These are phyloP conservation scores for Ptiloglossa arizonensis DNA, from an alignment of 1,140 invertebrate genomes.

Conservation along the genomic window DNA sequence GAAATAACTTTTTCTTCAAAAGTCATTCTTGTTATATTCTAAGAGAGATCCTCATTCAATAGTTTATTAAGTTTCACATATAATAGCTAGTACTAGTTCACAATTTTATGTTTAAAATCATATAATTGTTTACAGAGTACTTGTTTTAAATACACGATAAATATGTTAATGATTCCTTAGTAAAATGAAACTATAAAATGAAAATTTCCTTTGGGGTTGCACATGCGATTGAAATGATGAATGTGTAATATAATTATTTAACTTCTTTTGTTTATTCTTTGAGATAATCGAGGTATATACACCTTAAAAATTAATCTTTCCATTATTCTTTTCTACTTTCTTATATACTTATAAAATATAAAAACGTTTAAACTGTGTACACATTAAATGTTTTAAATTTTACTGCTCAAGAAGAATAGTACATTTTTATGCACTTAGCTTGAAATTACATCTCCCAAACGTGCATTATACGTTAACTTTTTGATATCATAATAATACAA, in stretches of 20 bases:
- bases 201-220: constrained; percentile 2
- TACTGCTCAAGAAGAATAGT: not conserved
- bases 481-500: too few species aligned
- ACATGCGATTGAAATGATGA: constrained; percentile 22
- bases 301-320: constrained; percentile 11
- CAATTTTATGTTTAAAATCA: constrained; percentile 17
- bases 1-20: not conserved
- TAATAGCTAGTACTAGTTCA: constrained; percentile 23
- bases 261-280: not conserved
- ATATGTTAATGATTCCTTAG: constrained; percentile 1
- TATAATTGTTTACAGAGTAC: not conserved
- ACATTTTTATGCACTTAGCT: too few species aligned
- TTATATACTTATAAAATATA: constrained; percentile 10
- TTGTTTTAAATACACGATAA: not conserved
- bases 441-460: too few species aligned
- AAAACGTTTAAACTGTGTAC: constrained; percentile 5
- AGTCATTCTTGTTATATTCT: not conserved
- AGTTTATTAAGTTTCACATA: constrained; percentile 16
- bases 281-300: constrained; percentile 33
- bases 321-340: not conserved
- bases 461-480: too few species aligned
- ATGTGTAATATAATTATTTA: not conserved
- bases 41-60: constrained; percentile 12
- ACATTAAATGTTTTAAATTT: not conserved
- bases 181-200: constrained; percentile 11